phyloP scores from a whole-genome alignment of 2,888 invertebrate species.

The Hirtodrosophila duncani region DNA sequence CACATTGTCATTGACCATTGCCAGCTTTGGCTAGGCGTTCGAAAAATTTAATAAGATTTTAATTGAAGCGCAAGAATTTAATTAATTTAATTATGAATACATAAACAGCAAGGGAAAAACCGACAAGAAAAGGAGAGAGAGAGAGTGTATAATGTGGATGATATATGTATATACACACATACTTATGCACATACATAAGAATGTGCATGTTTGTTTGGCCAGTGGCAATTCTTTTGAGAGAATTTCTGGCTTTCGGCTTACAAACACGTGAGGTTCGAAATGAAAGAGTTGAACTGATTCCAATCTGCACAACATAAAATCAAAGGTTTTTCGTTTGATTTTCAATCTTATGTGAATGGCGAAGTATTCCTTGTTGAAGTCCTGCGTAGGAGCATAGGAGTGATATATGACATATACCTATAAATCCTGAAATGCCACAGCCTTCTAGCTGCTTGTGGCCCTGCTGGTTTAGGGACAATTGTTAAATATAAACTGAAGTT shows the following conservation, averaged over 20 bases:
- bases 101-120: constrained; percentile 22
- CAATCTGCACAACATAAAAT: no score
- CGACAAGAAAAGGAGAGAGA: constrained; percentile 17
- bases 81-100: constrained; percentile 67
- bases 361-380: no score
- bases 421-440: no score
- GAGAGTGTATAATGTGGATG: background rate
- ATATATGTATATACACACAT: constrained; percentile 7
- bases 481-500: no score
- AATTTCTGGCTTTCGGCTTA: background rate
- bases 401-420: no score
- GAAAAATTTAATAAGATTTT: constrained; percentile 71
- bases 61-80: constrained; percentile 75
- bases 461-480: no score
- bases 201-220: background rate
- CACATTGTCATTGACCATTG: constrained; percentile 21
- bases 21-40: constrained; percentile 29
- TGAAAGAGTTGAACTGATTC: no score
- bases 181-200: constrained; percentile 5
- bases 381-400: no score
- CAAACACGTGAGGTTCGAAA: no score
- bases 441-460: no score
- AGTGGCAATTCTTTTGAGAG: background rate
- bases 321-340: no score
- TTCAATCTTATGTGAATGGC: no score